Conservation (phyloP, 37 sponge, comb jelly and placozoan species). For the Cliona cf. orientalis region DNA sequence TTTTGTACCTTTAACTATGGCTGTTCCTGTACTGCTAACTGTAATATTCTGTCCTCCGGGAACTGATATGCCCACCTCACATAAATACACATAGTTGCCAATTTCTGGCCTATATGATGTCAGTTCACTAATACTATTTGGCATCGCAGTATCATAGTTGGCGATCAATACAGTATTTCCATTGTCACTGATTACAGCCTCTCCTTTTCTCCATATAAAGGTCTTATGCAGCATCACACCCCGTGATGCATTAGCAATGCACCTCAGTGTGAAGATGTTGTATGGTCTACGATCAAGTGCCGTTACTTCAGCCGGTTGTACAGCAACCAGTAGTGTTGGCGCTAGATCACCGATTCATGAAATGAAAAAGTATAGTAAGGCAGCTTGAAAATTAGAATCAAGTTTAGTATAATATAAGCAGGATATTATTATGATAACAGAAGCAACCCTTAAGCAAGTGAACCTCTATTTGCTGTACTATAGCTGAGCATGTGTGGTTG, state of each 20-base stretch:
- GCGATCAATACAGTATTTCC: background rate
- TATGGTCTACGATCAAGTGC: slow-evolving; percentile 3
- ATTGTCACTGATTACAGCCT: background rate
- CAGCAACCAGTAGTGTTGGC: background rate
- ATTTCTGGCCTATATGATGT: background rate
- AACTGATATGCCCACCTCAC: background rate
- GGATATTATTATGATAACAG: no score
- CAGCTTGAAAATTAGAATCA: no score
- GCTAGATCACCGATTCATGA: no score
- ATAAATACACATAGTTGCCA: background rate
- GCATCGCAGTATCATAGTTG: background rate
- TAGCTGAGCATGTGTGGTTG: no score
- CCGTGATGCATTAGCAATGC: background rate
- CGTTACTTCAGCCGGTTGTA: background rate
- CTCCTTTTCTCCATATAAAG: background rate
- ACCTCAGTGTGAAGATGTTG: background rate
- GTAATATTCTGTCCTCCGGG: background rate
- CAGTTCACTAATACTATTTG: slow-evolving; percentile 1
- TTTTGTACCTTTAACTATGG: background rate
- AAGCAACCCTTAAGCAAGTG: no score
- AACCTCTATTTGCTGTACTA: no score
- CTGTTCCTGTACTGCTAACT: background rate
- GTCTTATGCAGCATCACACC: background rate
- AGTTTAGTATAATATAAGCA: no score
- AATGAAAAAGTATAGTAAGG: no score